These are phyloP conservation scores for Hippocampus guttulatus DNA, from an alignment of 2,113 vertebrate genomes.

Conservation along the genomic window DNA sequence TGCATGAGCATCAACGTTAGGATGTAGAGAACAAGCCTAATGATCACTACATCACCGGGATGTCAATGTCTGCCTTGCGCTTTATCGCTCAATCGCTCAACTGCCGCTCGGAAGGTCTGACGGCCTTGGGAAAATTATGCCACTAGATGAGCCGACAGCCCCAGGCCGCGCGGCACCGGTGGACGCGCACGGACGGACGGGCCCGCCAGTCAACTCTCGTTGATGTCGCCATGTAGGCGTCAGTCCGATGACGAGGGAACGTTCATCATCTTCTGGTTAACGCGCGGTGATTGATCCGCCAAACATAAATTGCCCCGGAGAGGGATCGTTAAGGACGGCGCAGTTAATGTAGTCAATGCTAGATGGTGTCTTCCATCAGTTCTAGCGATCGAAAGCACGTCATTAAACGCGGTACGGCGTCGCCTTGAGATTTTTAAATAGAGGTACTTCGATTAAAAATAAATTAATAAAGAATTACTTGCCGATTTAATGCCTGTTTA, in stretches of 20 bases:
- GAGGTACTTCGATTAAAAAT: too few relatives aligned
- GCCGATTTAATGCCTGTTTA: too few relatives aligned
- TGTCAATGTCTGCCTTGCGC: conserved; percentile 31
- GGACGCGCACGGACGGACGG: conserved; percentile 11
- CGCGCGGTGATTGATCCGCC: conserved; percentile 56
- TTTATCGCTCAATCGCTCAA: conserved; percentile 46
- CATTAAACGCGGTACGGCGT: background rate
- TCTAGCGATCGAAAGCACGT: background rate
- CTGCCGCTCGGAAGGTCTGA: conserved; percentile 1
- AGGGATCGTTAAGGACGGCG: conserved; percentile 29
- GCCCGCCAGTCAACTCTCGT: conserved; percentile 19
- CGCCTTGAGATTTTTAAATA: background rate
- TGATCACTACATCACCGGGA: conserved; percentile 42
- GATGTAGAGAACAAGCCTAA: conserved; percentile 37
- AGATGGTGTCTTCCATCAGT: background rate
- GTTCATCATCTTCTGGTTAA: conserved; percentile 61
- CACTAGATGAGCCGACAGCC: conserved; percentile 32
- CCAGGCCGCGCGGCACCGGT: conserved; percentile 2
- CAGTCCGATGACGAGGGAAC: conserved; percentile 43
- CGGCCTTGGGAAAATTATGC: conserved; percentile 18
- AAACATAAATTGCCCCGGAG: conserved; percentile 45
- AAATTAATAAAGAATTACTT: too few relatives aligned
- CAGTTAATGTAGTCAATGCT: conserved; percentile 17
- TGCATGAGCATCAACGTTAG: conserved; percentile 40
- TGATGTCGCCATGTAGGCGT: conserved; percentile 42